Conservation (phyloP, 2,888 invertebrate genomes). For the Hyppa rectilinea region DNA sequence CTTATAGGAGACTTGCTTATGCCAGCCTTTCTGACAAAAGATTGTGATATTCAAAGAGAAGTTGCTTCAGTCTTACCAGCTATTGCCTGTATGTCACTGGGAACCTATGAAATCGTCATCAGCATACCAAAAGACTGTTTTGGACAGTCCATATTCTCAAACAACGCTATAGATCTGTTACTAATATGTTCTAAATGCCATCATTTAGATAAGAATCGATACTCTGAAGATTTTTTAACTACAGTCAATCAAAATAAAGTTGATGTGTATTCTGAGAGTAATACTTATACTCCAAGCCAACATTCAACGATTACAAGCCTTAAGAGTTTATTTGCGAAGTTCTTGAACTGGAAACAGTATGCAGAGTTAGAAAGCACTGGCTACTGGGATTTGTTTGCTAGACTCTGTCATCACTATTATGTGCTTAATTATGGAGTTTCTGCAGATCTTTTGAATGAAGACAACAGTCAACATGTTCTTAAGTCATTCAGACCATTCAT, state of each 20-base stretch:
- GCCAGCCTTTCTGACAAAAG: slow-evolving; percentile 82
- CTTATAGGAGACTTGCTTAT: slow-evolving; percentile 84
- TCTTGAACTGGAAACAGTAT: slow-evolving; percentile 82
- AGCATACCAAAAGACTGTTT: slow-evolving; percentile 55
- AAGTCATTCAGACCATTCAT: slow-evolving; percentile 76
- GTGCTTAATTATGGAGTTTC: slow-evolving; percentile 80
- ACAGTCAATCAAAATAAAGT: slow-evolving; percentile 66
- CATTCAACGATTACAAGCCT: slow-evolving; percentile 73
- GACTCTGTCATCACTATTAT: slow-evolving; percentile 82
- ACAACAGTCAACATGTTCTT: slow-evolving; percentile 78
- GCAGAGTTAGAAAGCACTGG: slow-evolving; percentile 72
- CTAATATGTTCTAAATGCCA: slow-evolving; percentile 83
- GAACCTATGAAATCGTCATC: slow-evolving; percentile 72
- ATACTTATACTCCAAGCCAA: slow-evolving; percentile 68
- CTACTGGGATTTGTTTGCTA: slow-evolving; percentile 78
- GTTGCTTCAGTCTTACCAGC: slow-evolving; percentile 75
- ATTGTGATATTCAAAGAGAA: slow-evolving; percentile 75
- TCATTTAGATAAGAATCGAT: slow-evolving; percentile 55
- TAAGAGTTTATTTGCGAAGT: slow-evolving; percentile 80
- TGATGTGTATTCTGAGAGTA: slow-evolving; percentile 71
- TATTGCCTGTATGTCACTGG: slow-evolving; percentile 82
- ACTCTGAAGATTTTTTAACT: slow-evolving; percentile 56
- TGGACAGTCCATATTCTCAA: slow-evolving; percentile 77
- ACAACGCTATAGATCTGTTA: slow-evolving; percentile 70
- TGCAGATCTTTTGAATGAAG: slow-evolving; percentile 75